Evolutionary conservation across 2,113 vertebrate species (phyloP).

Genomic region (Petrocephalus zakoni): DNA sequence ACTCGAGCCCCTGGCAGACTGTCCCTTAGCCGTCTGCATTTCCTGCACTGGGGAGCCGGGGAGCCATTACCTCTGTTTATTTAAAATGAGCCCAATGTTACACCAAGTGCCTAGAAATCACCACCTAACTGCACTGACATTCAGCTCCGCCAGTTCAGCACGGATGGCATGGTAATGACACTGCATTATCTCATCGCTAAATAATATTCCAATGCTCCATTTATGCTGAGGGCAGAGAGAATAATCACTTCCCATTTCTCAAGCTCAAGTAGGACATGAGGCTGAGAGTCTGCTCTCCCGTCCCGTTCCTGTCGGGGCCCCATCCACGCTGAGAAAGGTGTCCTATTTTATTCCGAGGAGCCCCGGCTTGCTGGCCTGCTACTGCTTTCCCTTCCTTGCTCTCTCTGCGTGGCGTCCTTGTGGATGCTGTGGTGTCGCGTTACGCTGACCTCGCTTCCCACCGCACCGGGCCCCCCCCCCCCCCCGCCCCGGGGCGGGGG

Average conservation of each 20-base stretch:
- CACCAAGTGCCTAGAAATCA: neutral
- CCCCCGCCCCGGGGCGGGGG: too few relatives aligned
- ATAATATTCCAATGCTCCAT: conserved; percentile 21
- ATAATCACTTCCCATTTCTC: conserved; percentile 13
- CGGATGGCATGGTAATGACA: neutral
- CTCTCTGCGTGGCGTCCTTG: neutral
- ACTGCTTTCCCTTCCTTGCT: neutral
- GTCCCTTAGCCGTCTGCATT: neutral
- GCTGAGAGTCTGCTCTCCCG: neutral
- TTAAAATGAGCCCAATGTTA: neutral
- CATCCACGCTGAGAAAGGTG: neutral
- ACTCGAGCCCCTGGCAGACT: neutral
- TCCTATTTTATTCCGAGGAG: conserved; percentile 9
- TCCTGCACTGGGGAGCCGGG: neutral
- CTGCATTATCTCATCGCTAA: conserved; percentile 20
- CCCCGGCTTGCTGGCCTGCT: neutral
- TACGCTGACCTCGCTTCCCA: neutral
- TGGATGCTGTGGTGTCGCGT: neutral
- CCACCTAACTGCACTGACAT: neutral
- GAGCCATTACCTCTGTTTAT: neutral
- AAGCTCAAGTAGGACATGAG: neutral
- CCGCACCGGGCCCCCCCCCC: neutral
- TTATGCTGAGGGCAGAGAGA: neutral
- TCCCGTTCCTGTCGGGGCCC: neutral
- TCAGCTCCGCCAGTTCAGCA: conserved; percentile 22